Percentiles rank a stretch among this genome's conserved stretches.
Conservation (phyloP, 2,888 invertebrate genomes). For the Proisotoma minuta region DNA sequence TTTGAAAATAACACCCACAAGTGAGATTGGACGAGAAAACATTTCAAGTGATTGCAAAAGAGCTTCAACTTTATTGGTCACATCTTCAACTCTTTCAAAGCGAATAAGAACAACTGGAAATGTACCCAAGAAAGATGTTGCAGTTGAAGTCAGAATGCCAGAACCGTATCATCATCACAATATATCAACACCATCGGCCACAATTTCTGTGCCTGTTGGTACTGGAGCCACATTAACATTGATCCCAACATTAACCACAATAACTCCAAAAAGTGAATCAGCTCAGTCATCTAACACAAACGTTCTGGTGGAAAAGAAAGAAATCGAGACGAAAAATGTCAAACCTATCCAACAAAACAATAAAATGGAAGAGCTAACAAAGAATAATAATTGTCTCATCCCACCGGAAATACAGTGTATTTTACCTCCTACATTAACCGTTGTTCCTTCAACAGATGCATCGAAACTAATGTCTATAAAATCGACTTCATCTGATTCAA, state of each 20-base stretch:
- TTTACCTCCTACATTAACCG: constrained; percentile 38
- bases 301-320: too few species aligned
- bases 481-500: not conserved
- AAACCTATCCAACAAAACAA: not conserved
- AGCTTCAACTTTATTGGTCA: not conserved
- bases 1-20: not conserved
- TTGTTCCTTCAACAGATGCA: constrained; percentile 38
- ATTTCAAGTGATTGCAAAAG: not conserved
- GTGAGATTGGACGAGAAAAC: not conserved
- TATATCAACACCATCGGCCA: not conserved
- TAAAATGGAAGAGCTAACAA: not conserved
- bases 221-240: constrained; percentile 9
- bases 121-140: constrained; percentile 10
- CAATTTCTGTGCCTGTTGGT: constrained; percentile 9
- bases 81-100: not conserved
- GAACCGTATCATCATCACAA: not conserved
- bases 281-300: too few species aligned
- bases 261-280: too few species aligned
- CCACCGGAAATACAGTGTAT: constrained; percentile 41
- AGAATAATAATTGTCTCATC: constrained; percentile 20
- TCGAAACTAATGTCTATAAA: constrained; percentile 6
- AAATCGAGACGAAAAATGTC: too few species aligned
- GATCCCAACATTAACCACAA: constrained; percentile 7
- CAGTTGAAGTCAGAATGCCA: constrained; percentile 9
- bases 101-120: not conserved